These are phyloP conservation scores for Eubasilissa regina DNA, from an alignment of 1,140 invertebrate species.

Conservation along the genomic window DNA sequence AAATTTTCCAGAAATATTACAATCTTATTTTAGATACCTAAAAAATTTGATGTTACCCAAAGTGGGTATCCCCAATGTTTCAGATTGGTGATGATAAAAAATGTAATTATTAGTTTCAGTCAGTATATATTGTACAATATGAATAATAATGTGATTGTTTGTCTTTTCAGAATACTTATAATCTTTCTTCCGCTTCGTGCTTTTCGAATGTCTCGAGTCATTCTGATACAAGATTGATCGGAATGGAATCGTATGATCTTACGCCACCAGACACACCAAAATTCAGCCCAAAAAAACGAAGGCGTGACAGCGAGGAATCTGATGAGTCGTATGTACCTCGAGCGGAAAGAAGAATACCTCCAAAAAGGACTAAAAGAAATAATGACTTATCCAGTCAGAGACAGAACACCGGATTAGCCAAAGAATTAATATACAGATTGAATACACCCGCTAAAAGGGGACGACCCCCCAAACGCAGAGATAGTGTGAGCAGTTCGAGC, in stretches of 20 bases:
- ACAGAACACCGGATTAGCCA: conserved; percentile 4
- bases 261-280: conserved; percentile 57
- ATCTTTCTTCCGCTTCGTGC: conserved; percentile 11
- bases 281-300: conserved; percentile 25
- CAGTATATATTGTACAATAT: too few species aligned
- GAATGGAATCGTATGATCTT: conserved; percentile 3
- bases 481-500: conserved; percentile 45
- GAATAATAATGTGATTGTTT: not conserved
- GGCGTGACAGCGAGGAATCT: conserved; percentile 51
- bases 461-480: conserved; percentile 48
- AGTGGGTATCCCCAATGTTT: too few species aligned
- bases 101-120: too few species aligned
- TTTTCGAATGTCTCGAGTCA: conserved; percentile 5
- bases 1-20: too few species aligned
- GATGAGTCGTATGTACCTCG: conserved; percentile 51
- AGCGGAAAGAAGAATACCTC: not conserved
- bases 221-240: not conserved
- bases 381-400: not conserved
- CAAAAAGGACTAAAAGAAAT: conserved; percentile 28
- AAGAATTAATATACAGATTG: conserved; percentile 12
- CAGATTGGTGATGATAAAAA: too few species aligned
- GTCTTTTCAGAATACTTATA: conserved; percentile 9
- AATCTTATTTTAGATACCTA: too few species aligned
- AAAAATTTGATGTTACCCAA: too few species aligned
- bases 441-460: conserved; percentile 45